phyloP scores from a whole-genome alignment of 2,888 invertebrate species.

The Pristionchus entomophagus region DNA sequence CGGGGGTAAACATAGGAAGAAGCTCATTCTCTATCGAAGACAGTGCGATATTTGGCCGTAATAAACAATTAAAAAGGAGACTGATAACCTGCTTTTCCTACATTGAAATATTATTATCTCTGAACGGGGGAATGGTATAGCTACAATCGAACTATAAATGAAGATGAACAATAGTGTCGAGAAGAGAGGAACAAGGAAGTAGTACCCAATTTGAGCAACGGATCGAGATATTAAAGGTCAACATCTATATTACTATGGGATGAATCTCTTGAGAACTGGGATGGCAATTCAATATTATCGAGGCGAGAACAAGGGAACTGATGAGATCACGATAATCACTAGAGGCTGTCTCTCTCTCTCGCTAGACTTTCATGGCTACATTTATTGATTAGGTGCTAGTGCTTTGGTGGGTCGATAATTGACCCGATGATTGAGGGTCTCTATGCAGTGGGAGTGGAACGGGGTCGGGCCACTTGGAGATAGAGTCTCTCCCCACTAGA shows the following conservation, averaged over 20 bases:
- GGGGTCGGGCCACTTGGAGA: slow-evolving; percentile 74
- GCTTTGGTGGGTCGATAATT: neutral
- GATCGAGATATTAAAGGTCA: neutral
- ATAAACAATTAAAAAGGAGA: slow-evolving; percentile 5
- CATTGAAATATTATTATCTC: slow-evolving; percentile 25
- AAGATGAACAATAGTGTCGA: neutral
- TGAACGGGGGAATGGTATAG: no score
- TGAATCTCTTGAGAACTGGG: neutral
- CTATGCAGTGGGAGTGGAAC: slow-evolving; percentile 48
- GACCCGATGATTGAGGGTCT: neutral
- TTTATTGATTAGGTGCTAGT: neutral
- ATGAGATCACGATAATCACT: slow-evolving; percentile 21
- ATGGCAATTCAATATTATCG: slow-evolving; percentile 26
- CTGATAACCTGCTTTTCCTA: slow-evolving; percentile 32
- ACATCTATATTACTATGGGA: neutral
- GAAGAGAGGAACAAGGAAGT: slow-evolving; percentile 12
- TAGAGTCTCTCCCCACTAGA: slow-evolving; percentile 69
- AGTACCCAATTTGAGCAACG: slow-evolving; percentile 39
- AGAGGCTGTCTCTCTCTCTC: no score
- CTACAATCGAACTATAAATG: neutral
- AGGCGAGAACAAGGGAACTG: neutral
- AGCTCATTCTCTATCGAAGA: slow-evolving; percentile 38
- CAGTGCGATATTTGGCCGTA: slow-evolving; percentile 42
- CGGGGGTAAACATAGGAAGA: neutral
- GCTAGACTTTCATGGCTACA: no score